These are phyloP conservation scores for Notolepis coatsorum DNA, from an alignment of 2,797 vertebrate genomes.

Conservation along the genomic window DNA sequence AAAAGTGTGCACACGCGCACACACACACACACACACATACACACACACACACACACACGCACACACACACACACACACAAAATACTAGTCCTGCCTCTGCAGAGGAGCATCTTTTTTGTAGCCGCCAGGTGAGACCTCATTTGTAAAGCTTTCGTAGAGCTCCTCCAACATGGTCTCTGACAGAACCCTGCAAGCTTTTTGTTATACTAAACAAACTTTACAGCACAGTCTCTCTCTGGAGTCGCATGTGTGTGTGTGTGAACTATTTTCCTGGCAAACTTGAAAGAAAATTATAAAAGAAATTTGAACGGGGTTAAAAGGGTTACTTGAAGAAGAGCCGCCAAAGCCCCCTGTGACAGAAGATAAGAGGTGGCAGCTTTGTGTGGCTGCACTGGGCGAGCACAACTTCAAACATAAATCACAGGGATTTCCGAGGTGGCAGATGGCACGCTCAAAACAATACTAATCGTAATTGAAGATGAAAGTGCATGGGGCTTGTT, in stretches of 20 bases:
- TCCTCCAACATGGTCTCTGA: neutral
- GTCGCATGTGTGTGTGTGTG: slow-evolving; percentile 31
- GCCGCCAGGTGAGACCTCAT: neutral
- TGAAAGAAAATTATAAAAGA: neutral
- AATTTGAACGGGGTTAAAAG: slow-evolving; percentile 16
- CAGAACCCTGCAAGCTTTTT: slow-evolving; percentile 13
- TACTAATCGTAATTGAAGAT: slow-evolving; percentile 66
- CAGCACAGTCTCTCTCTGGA: slow-evolving; percentile 37
- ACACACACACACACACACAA: neutral
- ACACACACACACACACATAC: neutral
- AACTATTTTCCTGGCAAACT: slow-evolving; percentile 57
- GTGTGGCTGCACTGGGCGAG: slow-evolving; percentile 36
- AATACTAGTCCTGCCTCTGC: neutral
- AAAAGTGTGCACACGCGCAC: neutral
- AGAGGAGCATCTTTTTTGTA: slow-evolving; percentile 1
- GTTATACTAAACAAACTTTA: slow-evolving; percentile 20
- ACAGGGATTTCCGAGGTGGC: slow-evolving; percentile 64
- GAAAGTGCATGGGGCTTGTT: slow-evolving; percentile 42
- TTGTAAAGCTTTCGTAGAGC: slow-evolving; percentile 18
- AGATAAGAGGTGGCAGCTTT: slow-evolving; percentile 53
- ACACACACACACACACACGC: neutral
- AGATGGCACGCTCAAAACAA: slow-evolving; percentile 56
- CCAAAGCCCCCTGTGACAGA: slow-evolving; percentile 54
- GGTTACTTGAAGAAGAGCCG: slow-evolving; percentile 33
- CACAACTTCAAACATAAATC: slow-evolving; percentile 61